A percentile compares a stretch with the other conserved stretches of the same genome.
These are phyloP conservation scores for Apodemus agrarius DNA, from an alignment of 2,797 vertebrate genomes.

Conservation along the genomic window DNA sequence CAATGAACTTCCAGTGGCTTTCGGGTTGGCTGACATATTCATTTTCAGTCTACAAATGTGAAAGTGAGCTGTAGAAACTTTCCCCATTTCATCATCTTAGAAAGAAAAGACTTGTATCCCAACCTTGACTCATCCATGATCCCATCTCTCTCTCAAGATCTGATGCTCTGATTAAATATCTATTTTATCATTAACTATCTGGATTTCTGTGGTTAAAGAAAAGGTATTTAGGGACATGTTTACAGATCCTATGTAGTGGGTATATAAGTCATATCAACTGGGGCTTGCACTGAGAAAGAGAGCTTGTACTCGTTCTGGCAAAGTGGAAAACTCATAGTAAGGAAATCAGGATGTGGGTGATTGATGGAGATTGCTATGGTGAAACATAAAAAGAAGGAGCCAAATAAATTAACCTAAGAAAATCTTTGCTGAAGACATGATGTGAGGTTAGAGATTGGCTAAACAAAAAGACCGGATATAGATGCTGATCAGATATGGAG, in stretches of 20 bases:
- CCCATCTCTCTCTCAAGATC: neutral
- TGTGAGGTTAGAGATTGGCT: no score
- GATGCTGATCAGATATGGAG: neutral
- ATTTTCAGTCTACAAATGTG: neutral
- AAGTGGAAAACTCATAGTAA: neutral
- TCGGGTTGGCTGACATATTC: neutral
- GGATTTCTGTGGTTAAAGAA: neutral
- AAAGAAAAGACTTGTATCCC: neutral
- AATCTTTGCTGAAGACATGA: neutral
- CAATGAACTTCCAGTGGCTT: neutral
- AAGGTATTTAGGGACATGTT: neutral
- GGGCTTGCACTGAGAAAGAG: neutral
- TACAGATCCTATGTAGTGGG: neutral
- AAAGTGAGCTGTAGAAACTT: neutral
- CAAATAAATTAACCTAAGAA: neutral
- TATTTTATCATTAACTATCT: neutral
- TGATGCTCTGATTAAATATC: neutral
- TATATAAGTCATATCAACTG: neutral
- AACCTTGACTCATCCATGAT: neutral
- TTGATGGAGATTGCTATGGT: neutral
- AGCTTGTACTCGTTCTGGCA: neutral
- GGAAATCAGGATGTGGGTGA: neutral
- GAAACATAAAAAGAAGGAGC: neutral
- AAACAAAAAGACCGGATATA: neutral
- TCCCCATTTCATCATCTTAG: neutral